Base-by-base conservation (phyloP, 1,140 invertebrate genomes). In the Brachionus sp. region DNA sequence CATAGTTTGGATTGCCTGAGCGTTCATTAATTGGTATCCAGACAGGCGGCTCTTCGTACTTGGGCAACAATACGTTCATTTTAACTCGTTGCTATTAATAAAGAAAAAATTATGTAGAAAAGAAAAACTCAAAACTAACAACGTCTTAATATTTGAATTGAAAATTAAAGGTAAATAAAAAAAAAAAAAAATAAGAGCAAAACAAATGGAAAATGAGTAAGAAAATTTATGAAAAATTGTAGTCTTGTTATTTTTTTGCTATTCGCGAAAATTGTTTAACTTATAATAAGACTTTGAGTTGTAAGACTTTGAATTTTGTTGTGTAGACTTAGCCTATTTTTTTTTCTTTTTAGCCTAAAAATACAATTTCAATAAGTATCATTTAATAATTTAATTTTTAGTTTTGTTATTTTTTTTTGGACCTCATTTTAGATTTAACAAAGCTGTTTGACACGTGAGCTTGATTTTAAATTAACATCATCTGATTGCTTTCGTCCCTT, bases 41-140 rank as follows among this genome's bases (percentile, higher is more conserved):
- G 1, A 39, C 37, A 13, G 70, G 70, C 19, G 70, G 70, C 42
- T 75, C 70, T 75, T 75, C 70, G 23, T 75, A 75, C 42, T 75
- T 75, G 4, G 70, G 70, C 16, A 46, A 1, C 13, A 75, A 75
- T 10, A 75, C 39, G 13, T 75, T 75, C 70, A 75, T 75, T 75
- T 12, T 75, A 25, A 25, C 9, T 33, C 12, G 62, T 66, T 66
- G 62, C 62, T 66, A 66, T 25, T 66, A 7, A 29, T 25, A 66
- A 29, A n/a, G n/a, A n/a, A 12, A 66, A 66, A 66, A 66, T 66
- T 66, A 66, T 66, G 62, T 66, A 16, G 62, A n/a, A 7, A 66
- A n/a, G 29, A 33, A 12, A 66, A 62, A 4, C 9, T 6, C 1
- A 12, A 66, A 66, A 66, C 5, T 66, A 66, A 66, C 29, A 29